phyloP scores from a whole-genome alignment of 1,140 invertebrate genomes.

The Bombus breviceps region DNA sequence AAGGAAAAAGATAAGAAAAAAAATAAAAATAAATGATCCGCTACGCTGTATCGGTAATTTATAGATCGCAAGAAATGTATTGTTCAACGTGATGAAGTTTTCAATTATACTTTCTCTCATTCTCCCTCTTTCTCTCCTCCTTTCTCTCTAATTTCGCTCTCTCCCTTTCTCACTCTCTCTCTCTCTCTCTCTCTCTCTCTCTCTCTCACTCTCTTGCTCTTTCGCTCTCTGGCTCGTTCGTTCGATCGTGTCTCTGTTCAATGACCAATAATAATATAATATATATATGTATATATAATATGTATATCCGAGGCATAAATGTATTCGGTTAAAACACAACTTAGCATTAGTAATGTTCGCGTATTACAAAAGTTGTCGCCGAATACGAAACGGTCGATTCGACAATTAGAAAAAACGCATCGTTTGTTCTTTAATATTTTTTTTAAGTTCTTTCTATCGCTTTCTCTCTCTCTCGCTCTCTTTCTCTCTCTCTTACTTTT shows the following conservation, averaged over 20 bases:
- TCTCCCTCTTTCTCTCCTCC: neutral
- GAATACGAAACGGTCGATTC: conserved; percentile 46
- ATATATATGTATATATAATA: conserved; percentile 34
- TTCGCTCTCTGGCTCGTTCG: neutral
- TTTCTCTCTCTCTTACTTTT: neutral
- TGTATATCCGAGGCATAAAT: conserved; percentile 12
- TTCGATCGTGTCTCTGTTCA: neutral
- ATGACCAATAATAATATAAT: conserved; percentile 52
- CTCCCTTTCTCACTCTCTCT: neutral
- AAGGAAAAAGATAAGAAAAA: conserved; percentile 33
- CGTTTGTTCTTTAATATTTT: conserved; percentile 28
- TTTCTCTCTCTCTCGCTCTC: neutral
- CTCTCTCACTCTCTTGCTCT: neutral
- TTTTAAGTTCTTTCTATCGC: neutral
- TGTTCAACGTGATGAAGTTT: conserved; percentile 32
- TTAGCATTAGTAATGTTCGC: conserved; percentile 57
- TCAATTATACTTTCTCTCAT: conserved; percentile 28
- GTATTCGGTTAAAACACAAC: conserved; percentile 51
- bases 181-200: neutral
- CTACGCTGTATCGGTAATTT: neutral
- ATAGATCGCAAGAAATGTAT: neutral
- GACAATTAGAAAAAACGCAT: conserved; percentile 50
- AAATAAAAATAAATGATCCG: conserved; percentile 20
- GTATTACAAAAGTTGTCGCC: conserved; percentile 61
- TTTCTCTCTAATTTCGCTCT: neutral